Base-by-base conservation (phyloP, 2,113 vertebrate species). In the human region DNA sequence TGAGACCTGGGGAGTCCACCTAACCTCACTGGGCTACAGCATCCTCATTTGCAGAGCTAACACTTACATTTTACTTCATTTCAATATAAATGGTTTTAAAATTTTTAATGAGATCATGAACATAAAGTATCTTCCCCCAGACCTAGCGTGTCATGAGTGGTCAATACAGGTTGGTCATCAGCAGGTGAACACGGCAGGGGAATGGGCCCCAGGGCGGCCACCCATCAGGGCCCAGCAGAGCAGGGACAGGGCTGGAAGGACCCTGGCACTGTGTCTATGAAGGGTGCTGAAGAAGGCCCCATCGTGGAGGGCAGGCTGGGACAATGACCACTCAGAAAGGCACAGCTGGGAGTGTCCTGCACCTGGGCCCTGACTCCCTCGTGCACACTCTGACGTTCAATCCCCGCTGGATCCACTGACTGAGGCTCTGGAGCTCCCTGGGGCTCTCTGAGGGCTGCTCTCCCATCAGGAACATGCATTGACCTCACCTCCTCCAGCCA, bases 281-380 rank as follows among this genome's bases (percentile, higher is more conserved):
- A 61, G 32, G 9, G 35, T 6, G 3, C 57, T 50, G 14, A 89
- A 27, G 40, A 32, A 81, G 35, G 43, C 45, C 45, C 75, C 52
- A 8, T 50, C 17, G 3, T 0, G 2, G 5, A 2, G 50, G 50
- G 8, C 18, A 17, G 2, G 4, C 76, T 30, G 32, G 64, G 38
- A 48, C 86, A 35, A 82, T 18, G 40, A 27, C 35, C 12, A 25
- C 57, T 50, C 35, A 25, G 25, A 38, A 85, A 79, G 81, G 76
- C 80, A 48, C 22, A n/a, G 57, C 13, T 38, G 12, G n/a, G 61
- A 30, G 59, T 2, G 20, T 17, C 27, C 59, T 20, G 59, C 27
- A 30, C 27, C 3, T 30, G 61, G 61, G 17, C 32, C 57, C 48
- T 8, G 12, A 50, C 0, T 2, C 18, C 23, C 16, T 30, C 1